phyloP scores from a whole-genome alignment of 2,888 invertebrate species.

The Andrena flavipes region DNA sequence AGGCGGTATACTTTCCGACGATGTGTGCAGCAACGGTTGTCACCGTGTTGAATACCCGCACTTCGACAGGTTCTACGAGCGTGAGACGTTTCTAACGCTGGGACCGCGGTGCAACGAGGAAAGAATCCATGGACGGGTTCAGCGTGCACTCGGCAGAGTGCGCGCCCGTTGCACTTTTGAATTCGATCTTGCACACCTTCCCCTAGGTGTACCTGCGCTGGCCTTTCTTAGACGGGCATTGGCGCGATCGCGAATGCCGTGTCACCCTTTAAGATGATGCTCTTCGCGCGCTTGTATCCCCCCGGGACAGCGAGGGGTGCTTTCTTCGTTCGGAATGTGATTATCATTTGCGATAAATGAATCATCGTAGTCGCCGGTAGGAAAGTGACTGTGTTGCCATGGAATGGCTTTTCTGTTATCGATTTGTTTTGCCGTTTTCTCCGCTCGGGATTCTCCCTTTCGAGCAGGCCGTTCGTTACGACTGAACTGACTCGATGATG shows the following conservation, averaged over 20 bases:
- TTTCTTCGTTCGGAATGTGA: neutral
- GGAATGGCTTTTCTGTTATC: neutral
- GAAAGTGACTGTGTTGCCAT: too few species aligned
- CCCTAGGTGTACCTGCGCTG: neutral
- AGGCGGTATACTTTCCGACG: constrained; percentile 65
- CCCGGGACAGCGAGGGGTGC: neutral
- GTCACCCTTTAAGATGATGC: too few species aligned
- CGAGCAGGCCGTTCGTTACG: constrained; percentile 44
- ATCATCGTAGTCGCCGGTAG: neutral
- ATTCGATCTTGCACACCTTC: constrained; percentile 44
- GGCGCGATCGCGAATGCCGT: neutral
- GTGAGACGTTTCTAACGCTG: constrained; percentile 72
- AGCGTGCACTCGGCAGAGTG: constrained; percentile 71
- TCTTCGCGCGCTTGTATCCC: neutral
- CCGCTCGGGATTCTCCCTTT: neutral
- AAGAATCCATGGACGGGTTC: constrained; percentile 74
- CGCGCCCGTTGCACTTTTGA: constrained; percentile 72
- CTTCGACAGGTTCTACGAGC: constrained; percentile 72
- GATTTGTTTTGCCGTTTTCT: neutral
- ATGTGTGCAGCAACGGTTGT: constrained; percentile 73
- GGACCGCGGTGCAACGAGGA: constrained; percentile 71
- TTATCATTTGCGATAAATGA: neutral
- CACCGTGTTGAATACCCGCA: constrained; percentile 74
- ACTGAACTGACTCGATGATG: constrained; percentile 45
- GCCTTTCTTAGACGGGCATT: neutral